Percentiles rank a stretch among this genome's conserved stretches.
phyloP scores from a whole-genome alignment of 2,888 invertebrate genomes.

The Amiota mariae region DNA sequence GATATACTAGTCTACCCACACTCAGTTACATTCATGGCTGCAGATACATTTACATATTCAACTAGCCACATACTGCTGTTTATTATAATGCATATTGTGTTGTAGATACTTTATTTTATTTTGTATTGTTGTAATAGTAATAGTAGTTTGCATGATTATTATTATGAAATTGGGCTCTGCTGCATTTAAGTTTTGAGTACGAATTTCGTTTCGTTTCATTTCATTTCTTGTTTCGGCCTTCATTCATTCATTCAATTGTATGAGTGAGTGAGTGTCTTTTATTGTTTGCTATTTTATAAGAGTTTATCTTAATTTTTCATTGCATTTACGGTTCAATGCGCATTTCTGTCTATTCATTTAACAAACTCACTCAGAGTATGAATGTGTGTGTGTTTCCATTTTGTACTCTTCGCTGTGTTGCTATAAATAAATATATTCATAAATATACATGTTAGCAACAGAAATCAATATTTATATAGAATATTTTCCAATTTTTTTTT shows the following conservation, averaged over 20 bases:
- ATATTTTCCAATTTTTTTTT: conserved; percentile 18
- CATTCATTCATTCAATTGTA: neutral
- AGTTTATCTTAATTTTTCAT: conserved; percentile 54
- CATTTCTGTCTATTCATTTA: conserved; percentile 41
- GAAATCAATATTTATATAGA: conserved; percentile 19
- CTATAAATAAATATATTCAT: conserved; percentile 7
- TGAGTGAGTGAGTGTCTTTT: conserved; percentile 18
- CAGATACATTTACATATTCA: neutral
- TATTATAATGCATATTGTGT: neutral
- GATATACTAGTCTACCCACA: no score
- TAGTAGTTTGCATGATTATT: no score
- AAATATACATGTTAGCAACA: neutral
- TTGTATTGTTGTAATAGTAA: no score
- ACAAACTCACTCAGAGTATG: neutral
- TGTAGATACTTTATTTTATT: neutral
- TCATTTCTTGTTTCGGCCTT: neutral
- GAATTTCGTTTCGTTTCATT: no score
- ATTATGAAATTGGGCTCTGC: no score
- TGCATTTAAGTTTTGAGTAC: no score
- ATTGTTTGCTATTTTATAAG: conserved; percentile 54
- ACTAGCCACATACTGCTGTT: neutral
- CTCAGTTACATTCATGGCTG: no score
- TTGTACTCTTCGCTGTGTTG: neutral
- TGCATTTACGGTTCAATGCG: conserved; percentile 48
- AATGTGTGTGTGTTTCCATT: neutral